Evolutionary conservation across 2,797 vertebrate genomes (phyloP).

Genomic region (Neosilurus mollespiculum): DNA sequence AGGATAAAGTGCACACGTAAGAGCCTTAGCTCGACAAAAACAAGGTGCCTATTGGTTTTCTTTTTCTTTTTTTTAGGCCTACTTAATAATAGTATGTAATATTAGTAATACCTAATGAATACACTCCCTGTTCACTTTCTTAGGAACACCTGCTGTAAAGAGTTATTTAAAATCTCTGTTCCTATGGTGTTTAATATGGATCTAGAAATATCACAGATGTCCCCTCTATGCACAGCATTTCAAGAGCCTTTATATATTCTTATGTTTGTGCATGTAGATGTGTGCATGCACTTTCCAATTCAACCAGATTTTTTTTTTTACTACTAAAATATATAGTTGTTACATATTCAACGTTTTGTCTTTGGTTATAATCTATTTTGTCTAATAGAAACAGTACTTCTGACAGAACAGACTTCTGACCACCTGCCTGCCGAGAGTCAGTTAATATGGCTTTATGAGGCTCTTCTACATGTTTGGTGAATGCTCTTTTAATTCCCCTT

Average conservation of each 20-base stretch:
- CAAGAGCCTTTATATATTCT: neutral
- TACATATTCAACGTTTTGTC: neutral
- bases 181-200: neutral
- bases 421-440: neutral
- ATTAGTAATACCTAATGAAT: neutral
- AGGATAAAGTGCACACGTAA: constrained; percentile 64
- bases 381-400: neutral
- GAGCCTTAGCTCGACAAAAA: constrained; percentile 88
- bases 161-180: neutral
- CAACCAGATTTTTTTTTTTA: too few species aligned
- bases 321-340: too few species aligned
- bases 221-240: neutral
- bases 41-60: constrained; percentile 66
- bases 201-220: neutral
- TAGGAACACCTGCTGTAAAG: neutral
- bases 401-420: neutral
- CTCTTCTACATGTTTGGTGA: neutral
- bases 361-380: neutral
- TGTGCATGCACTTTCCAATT: too few species aligned
- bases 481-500: neutral
- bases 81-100: neutral
- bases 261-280: neutral
- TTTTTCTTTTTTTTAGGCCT: constrained; percentile 50
- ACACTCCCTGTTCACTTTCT: neutral
- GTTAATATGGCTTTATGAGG: neutral